These are phyloP conservation scores for Bungarus multicinctus DNA, from an alignment of 2,113 vertebrate species.

Conservation along the genomic window DNA sequence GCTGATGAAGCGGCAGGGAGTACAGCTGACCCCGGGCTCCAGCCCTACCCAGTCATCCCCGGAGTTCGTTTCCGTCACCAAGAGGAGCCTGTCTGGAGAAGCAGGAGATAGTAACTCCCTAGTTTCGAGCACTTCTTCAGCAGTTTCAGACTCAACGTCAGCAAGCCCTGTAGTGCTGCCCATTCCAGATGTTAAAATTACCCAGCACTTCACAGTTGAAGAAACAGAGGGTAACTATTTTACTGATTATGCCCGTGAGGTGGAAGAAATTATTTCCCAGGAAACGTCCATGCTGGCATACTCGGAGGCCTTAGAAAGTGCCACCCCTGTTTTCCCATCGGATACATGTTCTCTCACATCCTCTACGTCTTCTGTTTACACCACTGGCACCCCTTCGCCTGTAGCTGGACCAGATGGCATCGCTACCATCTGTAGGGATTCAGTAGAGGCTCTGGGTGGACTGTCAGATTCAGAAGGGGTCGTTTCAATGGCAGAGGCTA, in stretches of 20 bases:
- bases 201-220: constrained; percentile 93
- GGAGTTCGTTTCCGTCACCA: constrained; percentile 54
- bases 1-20: constrained; percentile 79
- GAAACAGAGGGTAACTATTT: constrained; percentile 87
- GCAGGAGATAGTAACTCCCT: constrained; percentile 58
- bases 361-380: constrained; percentile 80
- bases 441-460: constrained; percentile 51
- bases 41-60: constrained; percentile 79
- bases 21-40: constrained; percentile 81
- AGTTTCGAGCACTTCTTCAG: constrained; percentile 68
- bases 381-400: constrained; percentile 77
- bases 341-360: constrained; percentile 78
- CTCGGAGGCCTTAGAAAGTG: constrained; percentile 73
- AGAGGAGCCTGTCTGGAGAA: constrained; percentile 57
- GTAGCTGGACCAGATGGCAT: constrained; percentile 71
- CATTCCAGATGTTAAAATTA: constrained; percentile 97
- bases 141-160: constrained; percentile 70
- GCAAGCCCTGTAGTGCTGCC: constrained; percentile 80
- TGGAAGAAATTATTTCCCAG: constrained; percentile 82
- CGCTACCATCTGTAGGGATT: constrained; percentile 55
- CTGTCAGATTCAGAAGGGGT: constrained; percentile 57
- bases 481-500: constrained; percentile 48
- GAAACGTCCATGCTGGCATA: constrained; percentile 82
- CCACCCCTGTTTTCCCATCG: constrained; percentile 65
- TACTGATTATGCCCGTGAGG: constrained; percentile 77